These are phyloP conservation scores for Ditylenchus dipsaci DNA, from an alignment of 1,140 invertebrate genomes.

Conservation along the genomic window DNA sequence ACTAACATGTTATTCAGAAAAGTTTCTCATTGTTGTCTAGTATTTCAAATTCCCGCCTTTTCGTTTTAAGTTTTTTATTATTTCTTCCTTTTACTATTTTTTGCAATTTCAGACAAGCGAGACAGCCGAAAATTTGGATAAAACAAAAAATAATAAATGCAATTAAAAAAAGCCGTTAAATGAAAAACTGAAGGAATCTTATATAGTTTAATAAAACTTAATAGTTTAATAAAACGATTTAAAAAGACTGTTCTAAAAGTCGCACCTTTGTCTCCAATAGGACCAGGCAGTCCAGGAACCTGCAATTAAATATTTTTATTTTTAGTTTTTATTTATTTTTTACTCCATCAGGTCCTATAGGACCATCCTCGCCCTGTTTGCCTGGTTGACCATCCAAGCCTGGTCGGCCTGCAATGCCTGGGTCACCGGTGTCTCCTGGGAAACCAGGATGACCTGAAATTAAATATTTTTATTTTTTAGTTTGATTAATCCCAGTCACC, in stretches of 20 bases:
- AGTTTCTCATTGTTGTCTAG: too few relatives aligned
- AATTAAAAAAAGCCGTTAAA: too few relatives aligned
- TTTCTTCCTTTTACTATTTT: too few relatives aligned
- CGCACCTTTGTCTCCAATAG: conserved; percentile 48
- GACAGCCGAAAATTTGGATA: too few relatives aligned
- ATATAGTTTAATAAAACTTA: too few relatives aligned
- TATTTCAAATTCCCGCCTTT: too few relatives aligned
- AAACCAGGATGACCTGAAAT: conserved; percentile 52
- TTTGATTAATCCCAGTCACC: conserved; percentile 12
- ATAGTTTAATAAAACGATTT: conserved; percentile 16
- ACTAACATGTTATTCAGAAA: background rate
- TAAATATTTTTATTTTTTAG: conserved; percentile 21
- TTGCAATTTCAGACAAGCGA: too few relatives aligned
- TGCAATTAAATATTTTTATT: too few relatives aligned
- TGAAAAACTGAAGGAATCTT: too few relatives aligned
- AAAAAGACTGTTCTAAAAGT: background rate
- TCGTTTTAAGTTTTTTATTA: too few relatives aligned
- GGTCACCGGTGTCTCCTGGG: conserved; percentile 51
- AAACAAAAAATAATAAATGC: too few relatives aligned
- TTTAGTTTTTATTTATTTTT: too few relatives aligned
- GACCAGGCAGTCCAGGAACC: conserved; percentile 36
- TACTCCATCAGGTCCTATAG: conserved; percentile 29
- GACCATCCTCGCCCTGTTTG: conserved; percentile 41
- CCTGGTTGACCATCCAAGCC: conserved; percentile 31
- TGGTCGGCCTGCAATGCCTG: conserved; percentile 43